Evolutionary conservation across 92 coral and sea anemone species (phyloP), one percentile per base, ranked within the genome.

Genomic region (Phenganax stokvisi): DNA sequence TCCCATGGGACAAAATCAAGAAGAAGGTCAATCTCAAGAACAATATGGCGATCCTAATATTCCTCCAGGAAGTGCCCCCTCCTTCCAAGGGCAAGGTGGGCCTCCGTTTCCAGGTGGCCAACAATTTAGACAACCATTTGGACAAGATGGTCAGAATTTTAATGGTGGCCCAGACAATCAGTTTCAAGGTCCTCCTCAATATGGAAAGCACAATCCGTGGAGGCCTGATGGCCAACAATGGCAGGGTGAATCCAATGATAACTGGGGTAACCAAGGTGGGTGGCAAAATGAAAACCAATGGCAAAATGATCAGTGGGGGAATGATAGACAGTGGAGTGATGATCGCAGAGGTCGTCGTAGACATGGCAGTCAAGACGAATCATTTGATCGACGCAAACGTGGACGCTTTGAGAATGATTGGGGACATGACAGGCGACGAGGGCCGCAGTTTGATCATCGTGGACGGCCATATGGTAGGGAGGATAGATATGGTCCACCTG

Each of bases 131-230:
- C 83, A 47, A 5, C 72, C 51, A 15, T 53, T 53, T 52, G 59
- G 62, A 56, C 62, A n/a, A 20, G 81, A 54, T 13, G 74, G 62
- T 25, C 72, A 79, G 56, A 72, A 72, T 16, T 79, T 79, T 73
- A 74, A 79, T 31, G 91, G 84, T 54, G 98, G 91, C 15, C 92
- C 89, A 30, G 5, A 37, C 47, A 37, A 37, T 37, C 88, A 65
- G 81, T 55, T 52, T 30, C 57, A 72, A 67, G 28, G 87, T 71
- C 58, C 84, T 89, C 81, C 30, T 30, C 72, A 68, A 37, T 51
- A 20, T 11, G 73, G 53, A 30, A 52, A 51, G 8, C 53, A 68
- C 13, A 68, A 68, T 52, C 52, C 31, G 47, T 68, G 73, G 73
- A 72, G 88, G 51, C 65, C 44, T 12, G 80, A 82, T 7, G 85